Evolutionary conservation across 2,113 vertebrate species (phyloP), one percentile per base, ranked within the genome.

Genomic region (Tylochromis polylepis): DNA sequence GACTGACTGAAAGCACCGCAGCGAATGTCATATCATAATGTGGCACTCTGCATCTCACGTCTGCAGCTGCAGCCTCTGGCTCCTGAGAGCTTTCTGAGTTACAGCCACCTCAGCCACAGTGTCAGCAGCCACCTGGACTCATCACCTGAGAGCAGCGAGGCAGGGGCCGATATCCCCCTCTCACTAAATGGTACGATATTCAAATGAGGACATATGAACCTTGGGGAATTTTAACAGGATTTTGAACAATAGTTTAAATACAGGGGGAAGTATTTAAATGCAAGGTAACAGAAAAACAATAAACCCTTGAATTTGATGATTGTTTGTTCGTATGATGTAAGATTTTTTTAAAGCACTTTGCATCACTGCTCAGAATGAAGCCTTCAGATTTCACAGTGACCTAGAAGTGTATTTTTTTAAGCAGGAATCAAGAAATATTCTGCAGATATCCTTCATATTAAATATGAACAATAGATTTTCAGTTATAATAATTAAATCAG

Each of bases 81-180:
- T 16, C 92, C 93, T 46, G 96, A 96, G 36, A 94, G 92, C 88
- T 92, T 93, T 49, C 92, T 95, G 84, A 96, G 95, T 91, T 95
- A 89, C 84, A 95, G 90, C 36, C 95, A 94, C 6, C 94, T 97
- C 85, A 96, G 96, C 93, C 95, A 96, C 94, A 97, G 96, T 72
- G 91, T 96, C 91, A 97, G 96, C 95, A 96, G 95, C 90, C 95
- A 95, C 38, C 88, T 96, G 78, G 95, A 95, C 95, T 97, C 97
- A 0, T 98, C 97, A 3, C 96, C 96, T 0, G 97, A 97, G 83
- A 97, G 97, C 93, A 96, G 96, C 1, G 97, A 98, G 90, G 95
- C 95, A 3, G 94, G 96, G 9, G 93, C 93, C 0, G 97, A 97
- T 4, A 72, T 95, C 81, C 91, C 93, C 2, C 90, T 97, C 5